phyloP scores from a whole-genome alignment of 2,113 vertebrate genomes.

The Lucifuga dentata region DNA sequence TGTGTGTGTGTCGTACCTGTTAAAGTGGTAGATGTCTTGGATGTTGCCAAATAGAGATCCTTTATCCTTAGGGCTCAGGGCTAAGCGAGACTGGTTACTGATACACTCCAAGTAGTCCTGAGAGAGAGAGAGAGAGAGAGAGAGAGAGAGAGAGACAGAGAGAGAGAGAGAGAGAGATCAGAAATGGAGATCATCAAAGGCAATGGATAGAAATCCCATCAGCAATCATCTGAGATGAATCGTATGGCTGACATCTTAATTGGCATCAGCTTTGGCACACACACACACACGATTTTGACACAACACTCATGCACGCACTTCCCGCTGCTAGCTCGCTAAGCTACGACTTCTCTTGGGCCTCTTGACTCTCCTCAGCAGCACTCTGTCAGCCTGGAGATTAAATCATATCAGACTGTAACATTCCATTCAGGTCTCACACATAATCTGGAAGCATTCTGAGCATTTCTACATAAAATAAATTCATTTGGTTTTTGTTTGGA shows the following conservation, averaged over 20 bases:
- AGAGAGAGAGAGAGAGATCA: neutral
- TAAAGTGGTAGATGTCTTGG: slow-evolving; percentile 93
- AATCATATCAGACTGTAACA: too few species aligned
- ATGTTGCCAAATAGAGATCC: slow-evolving; percentile 96
- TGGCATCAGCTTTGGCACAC: neutral
- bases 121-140: slow-evolving; percentile 5
- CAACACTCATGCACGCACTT: too few species aligned
- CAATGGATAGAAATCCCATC: too few species aligned
- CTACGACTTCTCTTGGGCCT: too few species aligned
- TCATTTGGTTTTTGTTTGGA: too few species aligned
- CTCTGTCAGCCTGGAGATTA: too few species aligned
- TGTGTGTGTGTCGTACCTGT: slow-evolving; percentile 84
- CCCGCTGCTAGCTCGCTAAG: too few species aligned
- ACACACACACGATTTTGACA: slow-evolving; percentile 4
- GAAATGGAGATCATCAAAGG: neutral
- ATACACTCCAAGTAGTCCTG: slow-evolving; percentile 96
- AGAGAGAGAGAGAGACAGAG: slow-evolving; percentile 20
- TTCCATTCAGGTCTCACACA: too few species aligned
- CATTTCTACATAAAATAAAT: too few species aligned
- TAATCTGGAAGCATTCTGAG: too few species aligned
- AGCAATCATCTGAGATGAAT: slow-evolving; percentile 15
- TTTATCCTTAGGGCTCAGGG: slow-evolving; percentile 90
- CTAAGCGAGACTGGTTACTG: slow-evolving; percentile 88
- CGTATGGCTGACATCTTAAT: slow-evolving; percentile 7
- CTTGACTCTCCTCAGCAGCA: too few species aligned